Conservation (phyloP, 1,140 invertebrate species). For the Drosophila nigromelanica region DNA sequence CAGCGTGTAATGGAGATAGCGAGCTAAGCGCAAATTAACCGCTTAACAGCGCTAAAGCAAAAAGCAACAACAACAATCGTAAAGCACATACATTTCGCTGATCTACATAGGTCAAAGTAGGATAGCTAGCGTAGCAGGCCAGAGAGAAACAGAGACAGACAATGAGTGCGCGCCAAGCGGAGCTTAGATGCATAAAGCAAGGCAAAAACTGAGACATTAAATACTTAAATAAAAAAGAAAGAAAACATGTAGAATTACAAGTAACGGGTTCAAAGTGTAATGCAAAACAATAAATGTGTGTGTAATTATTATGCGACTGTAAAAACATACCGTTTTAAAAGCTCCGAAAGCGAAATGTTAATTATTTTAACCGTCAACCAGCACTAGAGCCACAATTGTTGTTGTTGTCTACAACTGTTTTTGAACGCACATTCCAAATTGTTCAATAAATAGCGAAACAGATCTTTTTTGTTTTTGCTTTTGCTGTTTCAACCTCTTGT, state of each 20-base stretch:
- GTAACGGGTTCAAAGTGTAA: conserved; percentile 32
- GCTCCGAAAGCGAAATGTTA: conserved; percentile 37
- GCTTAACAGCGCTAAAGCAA: conserved; percentile 29
- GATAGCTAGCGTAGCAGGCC: conserved; percentile 1
- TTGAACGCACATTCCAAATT: conserved; percentile 17
- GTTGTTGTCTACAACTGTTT: conserved; percentile 28
- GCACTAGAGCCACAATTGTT: conserved; percentile 7
- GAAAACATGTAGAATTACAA: neutral
- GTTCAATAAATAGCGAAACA: conserved; percentile 29
- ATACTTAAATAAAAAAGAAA: neutral
- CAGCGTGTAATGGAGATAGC: conserved; percentile 7
- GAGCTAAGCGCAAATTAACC: conserved; percentile 51
- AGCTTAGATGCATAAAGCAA: conserved; percentile 48
- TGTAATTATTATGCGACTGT: conserved; percentile 33
- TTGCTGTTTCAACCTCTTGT: conserved; percentile 9
- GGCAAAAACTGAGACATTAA: conserved; percentile 15
- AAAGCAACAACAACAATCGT: conserved; percentile 15
- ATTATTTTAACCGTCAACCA: conserved; percentile 31
- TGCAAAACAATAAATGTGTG: conserved; percentile 4
- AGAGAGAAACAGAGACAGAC: conserved; percentile 9
- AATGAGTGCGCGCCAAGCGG: conserved; percentile 43
- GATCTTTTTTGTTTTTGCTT: conserved; percentile 22
- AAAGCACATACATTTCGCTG: conserved; percentile 1
- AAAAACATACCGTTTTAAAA: conserved; percentile 68
- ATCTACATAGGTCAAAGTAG: conserved; percentile 29